Evolutionary conservation across 2,888 invertebrate species (phyloP).

Genomic region (Oligia strigilis): DNA sequence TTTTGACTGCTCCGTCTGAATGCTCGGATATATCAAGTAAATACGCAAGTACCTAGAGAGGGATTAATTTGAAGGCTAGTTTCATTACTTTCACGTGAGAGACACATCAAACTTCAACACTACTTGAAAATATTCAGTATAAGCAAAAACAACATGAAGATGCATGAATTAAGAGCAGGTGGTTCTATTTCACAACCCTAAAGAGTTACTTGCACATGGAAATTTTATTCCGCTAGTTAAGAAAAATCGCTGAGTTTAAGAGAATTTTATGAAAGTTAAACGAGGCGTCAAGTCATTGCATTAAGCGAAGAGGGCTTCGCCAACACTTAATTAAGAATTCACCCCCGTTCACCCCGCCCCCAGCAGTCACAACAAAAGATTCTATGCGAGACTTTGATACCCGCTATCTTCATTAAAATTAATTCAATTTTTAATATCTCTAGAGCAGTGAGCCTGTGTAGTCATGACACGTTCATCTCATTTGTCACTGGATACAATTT

Average conservation of each 20-base stretch:
- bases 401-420: slow-evolving; percentile 84
- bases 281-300: slow-evolving; percentile 89
- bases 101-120: neutral
- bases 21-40: neutral
- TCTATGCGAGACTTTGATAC: slow-evolving; percentile 76
- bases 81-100: neutral
- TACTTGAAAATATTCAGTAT: slow-evolving; percentile 7
- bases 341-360: slow-evolving; percentile 78
- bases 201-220: slow-evolving; percentile 71
- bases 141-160: slow-evolving; percentile 27
- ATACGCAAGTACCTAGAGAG: neutral
- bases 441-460: slow-evolving; percentile 58
- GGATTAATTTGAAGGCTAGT: neutral
- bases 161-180: slow-evolving; percentile 34
- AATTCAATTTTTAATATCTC: slow-evolving; percentile 85
- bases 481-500: slow-evolving; percentile 76
- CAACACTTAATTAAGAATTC: slow-evolving; percentile 90
- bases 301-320: slow-evolving; percentile 88
- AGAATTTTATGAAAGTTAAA: slow-evolving; percentile 90
- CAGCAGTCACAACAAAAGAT: slow-evolving; percentile 87
- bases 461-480: slow-evolving; percentile 76
- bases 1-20: neutral
- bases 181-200: slow-evolving; percentile 34
- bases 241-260: slow-evolving; percentile 88
- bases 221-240: slow-evolving; percentile 84